Percentiles rank a stretch among this genome's conserved stretches.
phyloP scores from a whole-genome alignment of 2,888 invertebrate species.

The Spicauda simplicius region DNA sequence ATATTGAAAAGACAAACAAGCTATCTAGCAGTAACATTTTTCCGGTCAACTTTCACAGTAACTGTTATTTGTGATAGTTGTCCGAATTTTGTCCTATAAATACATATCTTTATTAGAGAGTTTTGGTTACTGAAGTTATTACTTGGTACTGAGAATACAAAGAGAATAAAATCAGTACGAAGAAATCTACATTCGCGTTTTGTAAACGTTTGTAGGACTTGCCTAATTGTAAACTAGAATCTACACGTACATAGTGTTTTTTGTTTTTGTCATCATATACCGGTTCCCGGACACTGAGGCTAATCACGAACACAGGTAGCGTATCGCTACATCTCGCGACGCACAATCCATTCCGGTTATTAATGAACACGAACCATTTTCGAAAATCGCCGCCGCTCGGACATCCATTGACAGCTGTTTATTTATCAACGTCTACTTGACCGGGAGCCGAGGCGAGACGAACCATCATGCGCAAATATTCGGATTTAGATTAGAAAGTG shows the following conservation, averaged over 20 bases:
- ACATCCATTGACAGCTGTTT: constrained; percentile 73
- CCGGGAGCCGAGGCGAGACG: constrained; percentile 41
- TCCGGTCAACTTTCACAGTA: too few relatives aligned
- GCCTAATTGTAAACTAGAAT: constrained; percentile 20
- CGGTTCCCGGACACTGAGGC: constrained; percentile 43
- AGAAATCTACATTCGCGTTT: constrained; percentile 8
- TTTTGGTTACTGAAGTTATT: background rate
- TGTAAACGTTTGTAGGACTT: background rate
- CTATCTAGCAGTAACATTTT: too few relatives aligned
- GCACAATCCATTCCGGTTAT: constrained; percentile 72
- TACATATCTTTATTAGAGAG: background rate
- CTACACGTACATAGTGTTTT: background rate
- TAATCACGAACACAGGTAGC: constrained; percentile 76
- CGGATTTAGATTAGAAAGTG: constrained; percentile 58
- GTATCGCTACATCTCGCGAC: constrained; percentile 66
- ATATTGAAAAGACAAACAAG: too few relatives aligned
- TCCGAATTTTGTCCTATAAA: background rate
- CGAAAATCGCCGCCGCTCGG: constrained; percentile 65
- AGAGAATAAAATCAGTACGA: background rate
- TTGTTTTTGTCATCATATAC: constrained; percentile 21
- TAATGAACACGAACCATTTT: constrained; percentile 68
- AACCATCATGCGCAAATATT: constrained; percentile 65
- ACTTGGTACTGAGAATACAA: background rate
- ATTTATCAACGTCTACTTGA: constrained; percentile 73
- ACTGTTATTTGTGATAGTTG: too few relatives aligned